These are phyloP conservation scores for Nomada goodeniana DNA, from an alignment of 2,888 invertebrate species.

Conservation along the genomic window DNA sequence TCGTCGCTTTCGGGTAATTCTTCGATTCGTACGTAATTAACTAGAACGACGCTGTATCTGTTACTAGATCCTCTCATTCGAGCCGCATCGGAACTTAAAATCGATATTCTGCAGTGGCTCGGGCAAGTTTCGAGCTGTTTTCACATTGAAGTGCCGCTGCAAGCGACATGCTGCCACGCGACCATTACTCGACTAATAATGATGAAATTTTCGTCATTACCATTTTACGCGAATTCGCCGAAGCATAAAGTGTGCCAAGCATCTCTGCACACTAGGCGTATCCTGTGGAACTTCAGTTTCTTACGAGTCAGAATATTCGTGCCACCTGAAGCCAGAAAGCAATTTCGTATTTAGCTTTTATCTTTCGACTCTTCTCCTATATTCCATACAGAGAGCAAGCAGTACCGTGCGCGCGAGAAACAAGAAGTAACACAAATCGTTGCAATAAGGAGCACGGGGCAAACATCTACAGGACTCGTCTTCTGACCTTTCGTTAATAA, in stretches of 20 bases:
- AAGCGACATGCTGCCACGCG: conserved; percentile 42
- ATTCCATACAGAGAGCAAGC: not conserved
- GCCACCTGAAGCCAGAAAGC: conserved; percentile 1
- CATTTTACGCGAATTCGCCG: conserved; percentile 70
- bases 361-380: not conserved
- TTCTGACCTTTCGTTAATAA: no score
- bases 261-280: conserved; percentile 45
- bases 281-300: conserved; percentile 34
- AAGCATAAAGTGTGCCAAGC: conserved; percentile 68
- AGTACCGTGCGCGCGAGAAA: no score
- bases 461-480: no score
- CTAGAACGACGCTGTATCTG: not conserved
- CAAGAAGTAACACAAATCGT: no score
- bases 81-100: conserved; percentile 28
- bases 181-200: conserved; percentile 63
- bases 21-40: not conserved
- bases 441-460: no score
- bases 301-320: conserved; percentile 35
- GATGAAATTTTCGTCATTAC: conserved; percentile 71
- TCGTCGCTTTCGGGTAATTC: not conserved
- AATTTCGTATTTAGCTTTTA: not conserved
- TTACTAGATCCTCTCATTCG: not conserved
- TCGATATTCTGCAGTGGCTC: conserved; percentile 4
- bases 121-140: conserved; percentile 18
- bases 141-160: conserved; percentile 25